Evolutionary conservation across 35 echinoderm and acorn worm species (phyloP), one percentile per base, ranked within the genome.

Genomic region (Apostichopus californicus): DNA sequence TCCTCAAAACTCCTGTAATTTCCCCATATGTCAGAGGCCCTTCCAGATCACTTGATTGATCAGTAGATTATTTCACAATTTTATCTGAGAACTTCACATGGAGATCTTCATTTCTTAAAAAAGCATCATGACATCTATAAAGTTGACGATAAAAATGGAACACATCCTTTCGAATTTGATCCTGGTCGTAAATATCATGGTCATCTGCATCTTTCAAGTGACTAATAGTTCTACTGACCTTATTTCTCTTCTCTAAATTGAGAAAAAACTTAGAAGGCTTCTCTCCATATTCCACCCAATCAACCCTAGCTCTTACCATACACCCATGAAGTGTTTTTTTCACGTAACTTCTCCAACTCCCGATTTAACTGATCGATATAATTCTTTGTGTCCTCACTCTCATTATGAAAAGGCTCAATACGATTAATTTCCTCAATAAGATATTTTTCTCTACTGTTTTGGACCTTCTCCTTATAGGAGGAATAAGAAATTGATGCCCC

Each of bases 181-280:
- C 10, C 34, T 65, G 55, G 55, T 22, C 21, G 21, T 54, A 56
- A 87, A 87, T 87, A 6, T 61, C 22, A 10, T 87, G 55, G 60
- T 65, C 20, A 24, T 4, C 7, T 1, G 9, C 55, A 60, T 87
- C 60, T 17, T 55, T 87, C 18, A 17, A 17, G 5, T 87, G 56
- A 60, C 22, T 60, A 26, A 87, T 57, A 9, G 12, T 13, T 21
- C 60, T 63, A 87, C 21, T 57, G 3, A 57, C 57, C 59, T 87
- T 3, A 60, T 61, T 87, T 61, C 83, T 15, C n/a, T 87, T 87
- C n/a, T 87, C 54, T 60, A 87, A 60, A 87, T 65, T 23, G 13
- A 87, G 55, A 61, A 87, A 25, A 60, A 87, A 60, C 0, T 87
- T 87, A 10, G 24, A 20, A 9, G 83, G 13, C 53, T 87, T 87